phyloP scores from a whole-genome alignment of 2,888 invertebrate genomes.

The Meteorus cinctellus region DNA sequence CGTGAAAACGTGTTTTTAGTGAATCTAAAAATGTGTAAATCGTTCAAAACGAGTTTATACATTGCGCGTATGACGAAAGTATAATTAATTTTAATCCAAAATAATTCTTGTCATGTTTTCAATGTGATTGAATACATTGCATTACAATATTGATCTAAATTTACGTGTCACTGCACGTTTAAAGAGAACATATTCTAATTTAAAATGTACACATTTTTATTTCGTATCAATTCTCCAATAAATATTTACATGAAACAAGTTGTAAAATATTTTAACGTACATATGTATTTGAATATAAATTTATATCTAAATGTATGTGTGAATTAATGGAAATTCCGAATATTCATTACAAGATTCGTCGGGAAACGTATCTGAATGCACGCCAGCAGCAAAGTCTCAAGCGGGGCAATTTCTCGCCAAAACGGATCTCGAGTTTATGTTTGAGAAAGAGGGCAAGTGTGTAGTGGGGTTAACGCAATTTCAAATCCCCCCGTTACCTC shows the following conservation, averaged over 20 bases:
- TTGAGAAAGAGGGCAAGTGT: conserved; percentile 18
- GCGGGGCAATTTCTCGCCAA: conserved; percentile 42
- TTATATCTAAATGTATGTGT: background rate
- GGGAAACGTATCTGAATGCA: background rate
- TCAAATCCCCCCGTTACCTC: conserved; percentile 34
- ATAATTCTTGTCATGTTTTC: too few relatives aligned
- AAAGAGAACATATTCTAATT: too few relatives aligned
- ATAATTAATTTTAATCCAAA: too few relatives aligned
- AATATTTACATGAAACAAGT: background rate
- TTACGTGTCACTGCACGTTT: too few relatives aligned
- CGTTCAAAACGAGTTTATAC: too few relatives aligned
- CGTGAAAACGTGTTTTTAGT: too few relatives aligned
- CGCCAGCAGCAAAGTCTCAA: conserved; percentile 35
- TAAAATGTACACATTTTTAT: background rate
- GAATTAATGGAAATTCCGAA: conserved; percentile 33
- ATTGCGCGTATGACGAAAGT: too few relatives aligned
- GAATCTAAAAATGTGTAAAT: too few relatives aligned
- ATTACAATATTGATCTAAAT: too few relatives aligned
- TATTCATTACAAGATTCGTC: conserved; percentile 30
- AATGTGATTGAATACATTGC: too few relatives aligned
- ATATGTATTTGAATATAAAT: background rate
- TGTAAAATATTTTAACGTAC: background rate
- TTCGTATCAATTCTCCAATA: background rate
- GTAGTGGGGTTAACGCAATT: conserved; percentile 45
- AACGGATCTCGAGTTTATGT: conserved; percentile 42